These are phyloP conservation scores for Dendrocopos noguchii DNA, from an alignment of 2,113 vertebrate genomes.

Conservation along the genomic window DNA sequence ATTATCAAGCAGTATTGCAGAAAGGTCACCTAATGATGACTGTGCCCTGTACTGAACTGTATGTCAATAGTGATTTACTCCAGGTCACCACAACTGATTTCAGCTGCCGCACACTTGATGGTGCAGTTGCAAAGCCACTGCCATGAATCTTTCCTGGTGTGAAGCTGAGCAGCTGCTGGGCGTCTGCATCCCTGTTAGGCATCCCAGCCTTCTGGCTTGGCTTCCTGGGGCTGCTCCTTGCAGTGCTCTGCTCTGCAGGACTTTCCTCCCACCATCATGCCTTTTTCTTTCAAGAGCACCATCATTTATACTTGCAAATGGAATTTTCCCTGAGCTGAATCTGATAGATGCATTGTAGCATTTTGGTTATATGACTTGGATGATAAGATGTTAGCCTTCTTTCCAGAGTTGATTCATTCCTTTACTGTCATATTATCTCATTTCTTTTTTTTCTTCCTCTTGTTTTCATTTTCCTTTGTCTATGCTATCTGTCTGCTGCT, in stretches of 20 bases:
- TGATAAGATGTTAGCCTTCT: conserved; percentile 8
- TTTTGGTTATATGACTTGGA: background rate
- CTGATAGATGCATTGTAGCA: background rate
- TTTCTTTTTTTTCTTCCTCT: background rate
- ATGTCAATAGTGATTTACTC: background rate
- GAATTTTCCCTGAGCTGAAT: background rate
- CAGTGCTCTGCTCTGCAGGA: background rate
- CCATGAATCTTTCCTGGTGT: background rate
- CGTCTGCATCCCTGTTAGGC: background rate
- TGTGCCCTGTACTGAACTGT: background rate
- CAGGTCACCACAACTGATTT: background rate
- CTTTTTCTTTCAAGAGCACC: background rate
- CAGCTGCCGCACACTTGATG: background rate
- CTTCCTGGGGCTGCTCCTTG: background rate
- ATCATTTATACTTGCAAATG: background rate
- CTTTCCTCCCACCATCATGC: background rate
- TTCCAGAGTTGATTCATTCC: background rate
- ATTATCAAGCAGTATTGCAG: background rate
- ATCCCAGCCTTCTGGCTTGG: background rate
- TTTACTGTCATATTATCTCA: background rate
- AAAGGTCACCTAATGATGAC: background rate
- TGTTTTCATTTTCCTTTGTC: conserved; percentile 23
- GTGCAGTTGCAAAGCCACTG: background rate
- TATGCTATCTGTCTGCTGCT: conserved; percentile 47
- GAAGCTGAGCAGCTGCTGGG: background rate